phyloP scores from a whole-genome alignment of 2,888 invertebrate species.

The Dromius quadrimaculatus region DNA sequence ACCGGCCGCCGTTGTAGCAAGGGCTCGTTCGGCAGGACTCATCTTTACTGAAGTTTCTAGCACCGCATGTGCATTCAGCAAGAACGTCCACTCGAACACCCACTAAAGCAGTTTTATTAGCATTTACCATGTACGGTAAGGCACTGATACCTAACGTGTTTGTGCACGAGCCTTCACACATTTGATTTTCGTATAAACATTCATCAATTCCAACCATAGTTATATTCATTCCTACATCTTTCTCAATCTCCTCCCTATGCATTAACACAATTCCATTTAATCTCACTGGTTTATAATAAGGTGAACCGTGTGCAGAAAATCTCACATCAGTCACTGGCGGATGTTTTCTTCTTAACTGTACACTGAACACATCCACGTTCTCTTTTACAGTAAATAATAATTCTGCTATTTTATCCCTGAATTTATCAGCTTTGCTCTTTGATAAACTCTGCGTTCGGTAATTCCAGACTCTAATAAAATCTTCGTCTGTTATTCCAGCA shows the following conservation, averaged over 20 bases:
- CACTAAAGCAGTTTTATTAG: slow-evolving; percentile 96
- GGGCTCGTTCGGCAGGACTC: slow-evolving; percentile 91
- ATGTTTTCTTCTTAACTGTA: slow-evolving; percentile 87
- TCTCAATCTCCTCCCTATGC: slow-evolving; percentile 94
- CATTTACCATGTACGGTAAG: slow-evolving; percentile 94
- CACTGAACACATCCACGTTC: slow-evolving; percentile 96
- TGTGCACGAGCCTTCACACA: slow-evolving; percentile 96
- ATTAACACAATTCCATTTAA: slow-evolving; percentile 94
- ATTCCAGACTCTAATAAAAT: slow-evolving; percentile 93
- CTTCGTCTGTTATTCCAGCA: slow-evolving; percentile 83
- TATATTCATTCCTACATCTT: slow-evolving; percentile 94
- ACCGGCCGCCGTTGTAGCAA: slow-evolving; percentile 96
- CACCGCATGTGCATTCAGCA: slow-evolving; percentile 94
- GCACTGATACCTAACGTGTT: slow-evolving; percentile 91
- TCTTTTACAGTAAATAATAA: slow-evolving; percentile 86
- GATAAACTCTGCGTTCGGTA: slow-evolving; percentile 87
- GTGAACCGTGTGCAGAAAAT: slow-evolving; percentile 95
- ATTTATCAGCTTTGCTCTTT: slow-evolving; percentile 89
- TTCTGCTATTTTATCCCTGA: slow-evolving; percentile 88
- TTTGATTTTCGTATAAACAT: slow-evolving; percentile 93
- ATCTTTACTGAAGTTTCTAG: slow-evolving; percentile 90
- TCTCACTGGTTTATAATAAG: slow-evolving; percentile 94
- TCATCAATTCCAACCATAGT: slow-evolving; percentile 99
- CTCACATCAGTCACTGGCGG: slow-evolving; percentile 92
- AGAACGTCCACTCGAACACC: slow-evolving; percentile 94